phyloP scores from a whole-genome alignment of 2,888 invertebrate genomes.

The Nowickia ferox region DNA sequence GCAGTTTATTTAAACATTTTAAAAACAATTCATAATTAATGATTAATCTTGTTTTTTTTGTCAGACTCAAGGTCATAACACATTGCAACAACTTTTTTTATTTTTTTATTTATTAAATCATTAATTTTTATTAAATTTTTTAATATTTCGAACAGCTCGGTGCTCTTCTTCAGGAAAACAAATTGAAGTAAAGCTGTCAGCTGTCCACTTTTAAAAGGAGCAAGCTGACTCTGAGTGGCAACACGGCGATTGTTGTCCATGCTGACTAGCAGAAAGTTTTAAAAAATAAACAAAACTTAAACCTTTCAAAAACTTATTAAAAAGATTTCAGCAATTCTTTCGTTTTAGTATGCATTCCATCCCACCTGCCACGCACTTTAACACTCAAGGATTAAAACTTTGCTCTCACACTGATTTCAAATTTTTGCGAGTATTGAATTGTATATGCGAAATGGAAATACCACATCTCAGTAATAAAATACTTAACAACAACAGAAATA shows the following conservation, averaged over 20 bases:
- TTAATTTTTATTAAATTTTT: too few relatives aligned
- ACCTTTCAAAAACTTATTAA: slow-evolving; percentile 46
- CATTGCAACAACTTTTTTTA: too few relatives aligned
- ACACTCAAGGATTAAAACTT: slow-evolving; percentile 42
- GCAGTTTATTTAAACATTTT: too few relatives aligned
- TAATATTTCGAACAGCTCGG: too few relatives aligned
- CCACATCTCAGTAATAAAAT: slow-evolving; percentile 43
- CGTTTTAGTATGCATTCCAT: neutral
- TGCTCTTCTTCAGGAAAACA: too few relatives aligned
- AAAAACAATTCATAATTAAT: neutral
- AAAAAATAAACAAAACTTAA: neutral
- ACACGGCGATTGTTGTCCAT: too few relatives aligned
- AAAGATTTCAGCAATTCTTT: slow-evolving; percentile 44
- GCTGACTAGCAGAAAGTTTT: slow-evolving; percentile 1
- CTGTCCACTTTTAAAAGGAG: too few relatives aligned
- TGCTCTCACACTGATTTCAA: slow-evolving; percentile 52
- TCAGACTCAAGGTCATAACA: too few relatives aligned
- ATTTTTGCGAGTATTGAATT: slow-evolving; percentile 44
- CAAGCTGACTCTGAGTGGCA: too few relatives aligned
- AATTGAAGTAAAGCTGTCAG: too few relatives aligned
- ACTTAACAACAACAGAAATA: slow-evolving; percentile 43
- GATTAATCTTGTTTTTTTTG: too few relatives aligned
- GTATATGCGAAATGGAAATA: slow-evolving; percentile 31
- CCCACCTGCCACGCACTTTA: neutral
- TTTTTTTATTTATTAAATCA: too few relatives aligned